phyloP scores from a whole-genome alignment of 2,888 invertebrate genomes.

The Ecdyonurus torrentis region DNA sequence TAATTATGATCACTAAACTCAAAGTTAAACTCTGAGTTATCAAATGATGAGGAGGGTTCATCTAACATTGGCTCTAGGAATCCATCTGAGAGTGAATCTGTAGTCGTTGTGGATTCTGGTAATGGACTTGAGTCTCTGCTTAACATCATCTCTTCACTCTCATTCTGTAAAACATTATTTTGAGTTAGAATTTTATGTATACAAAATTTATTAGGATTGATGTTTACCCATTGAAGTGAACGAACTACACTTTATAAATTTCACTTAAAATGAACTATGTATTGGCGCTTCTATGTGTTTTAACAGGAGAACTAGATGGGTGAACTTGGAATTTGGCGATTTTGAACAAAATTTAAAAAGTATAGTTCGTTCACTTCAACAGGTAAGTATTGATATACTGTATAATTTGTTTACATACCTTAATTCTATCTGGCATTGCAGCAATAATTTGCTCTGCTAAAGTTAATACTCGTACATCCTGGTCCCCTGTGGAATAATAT shows the following conservation, averaged over 20 bases:
- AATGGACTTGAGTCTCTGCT: slow-evolving; percentile 34
- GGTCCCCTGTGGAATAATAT: slow-evolving; percentile 53
- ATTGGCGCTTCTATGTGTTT: no score
- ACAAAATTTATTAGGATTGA: no score
- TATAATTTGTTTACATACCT: slow-evolving; percentile 35
- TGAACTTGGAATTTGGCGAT: background rate
- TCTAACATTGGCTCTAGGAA: slow-evolving; percentile 58
- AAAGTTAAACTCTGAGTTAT: slow-evolving; percentile 53
- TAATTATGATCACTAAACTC: slow-evolving; percentile 72
- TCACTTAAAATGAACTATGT: no score
- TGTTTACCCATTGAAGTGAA: no score
- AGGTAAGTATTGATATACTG: background rate
- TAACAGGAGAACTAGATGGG: no score
- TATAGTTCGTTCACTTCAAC: no score
- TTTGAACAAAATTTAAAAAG: background rate
- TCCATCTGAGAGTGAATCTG: slow-evolving; percentile 38
- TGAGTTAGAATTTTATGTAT: no score
- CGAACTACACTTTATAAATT: no score
- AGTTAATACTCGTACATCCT: slow-evolving; percentile 79
- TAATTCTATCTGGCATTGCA: slow-evolving; percentile 93
- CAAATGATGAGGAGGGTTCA: slow-evolving; percentile 44
- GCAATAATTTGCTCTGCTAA: slow-evolving; percentile 97
- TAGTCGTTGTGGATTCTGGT: slow-evolving; percentile 30
- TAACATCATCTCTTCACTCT: slow-evolving; percentile 51
- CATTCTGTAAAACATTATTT: slow-evolving; percentile 49